phyloP scores from a whole-genome alignment of 2,113 vertebrate genomes.

The Brachyistius frenatus region DNA sequence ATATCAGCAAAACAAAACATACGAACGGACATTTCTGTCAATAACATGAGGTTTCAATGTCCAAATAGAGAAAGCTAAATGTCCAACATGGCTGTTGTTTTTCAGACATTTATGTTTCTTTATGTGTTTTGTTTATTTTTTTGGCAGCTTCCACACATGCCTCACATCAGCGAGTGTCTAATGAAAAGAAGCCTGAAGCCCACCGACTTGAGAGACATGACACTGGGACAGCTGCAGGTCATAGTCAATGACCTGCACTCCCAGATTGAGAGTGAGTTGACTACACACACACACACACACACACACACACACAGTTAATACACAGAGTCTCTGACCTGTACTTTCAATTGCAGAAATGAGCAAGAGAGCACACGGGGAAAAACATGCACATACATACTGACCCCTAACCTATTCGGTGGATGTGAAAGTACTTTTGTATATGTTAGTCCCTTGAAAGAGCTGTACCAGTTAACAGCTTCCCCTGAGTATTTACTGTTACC shows the following conservation, averaged over 20 bases:
- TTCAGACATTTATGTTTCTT: background rate
- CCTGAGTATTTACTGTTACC: conserved; percentile 62
- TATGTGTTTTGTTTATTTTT: conserved; percentile 4
- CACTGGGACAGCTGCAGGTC: conserved; percentile 96
- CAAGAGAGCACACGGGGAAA: conserved; percentile 56
- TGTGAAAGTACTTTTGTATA: conserved; percentile 67
- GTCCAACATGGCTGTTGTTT: background rate
- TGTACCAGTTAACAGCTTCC: conserved; percentile 47
- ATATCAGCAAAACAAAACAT: too few species aligned
- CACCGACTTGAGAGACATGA: conserved; percentile 96
- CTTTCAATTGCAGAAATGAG: conserved; percentile 63
- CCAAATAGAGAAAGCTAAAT: background rate
- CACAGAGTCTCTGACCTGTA: conserved; percentile 18
- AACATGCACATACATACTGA: conserved; percentile 58
- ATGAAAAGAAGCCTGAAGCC: conserved; percentile 98
- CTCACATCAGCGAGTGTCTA: conserved; percentile 98
- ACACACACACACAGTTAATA: conserved; percentile 13
- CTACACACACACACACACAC: conserved; percentile 16
- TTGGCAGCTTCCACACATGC: conserved; percentile 95
- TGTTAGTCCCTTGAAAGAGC: conserved; percentile 62
- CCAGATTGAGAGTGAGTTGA: conserved; percentile 96
- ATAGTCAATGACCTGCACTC: conserved; percentile 99
- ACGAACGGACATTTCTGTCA: background rate
- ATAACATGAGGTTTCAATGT: background rate
- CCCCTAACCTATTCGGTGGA: conserved; percentile 45